Conservation (phyloP, 2,113 vertebrate species). For the Proterorhinus semilunaris region DNA sequence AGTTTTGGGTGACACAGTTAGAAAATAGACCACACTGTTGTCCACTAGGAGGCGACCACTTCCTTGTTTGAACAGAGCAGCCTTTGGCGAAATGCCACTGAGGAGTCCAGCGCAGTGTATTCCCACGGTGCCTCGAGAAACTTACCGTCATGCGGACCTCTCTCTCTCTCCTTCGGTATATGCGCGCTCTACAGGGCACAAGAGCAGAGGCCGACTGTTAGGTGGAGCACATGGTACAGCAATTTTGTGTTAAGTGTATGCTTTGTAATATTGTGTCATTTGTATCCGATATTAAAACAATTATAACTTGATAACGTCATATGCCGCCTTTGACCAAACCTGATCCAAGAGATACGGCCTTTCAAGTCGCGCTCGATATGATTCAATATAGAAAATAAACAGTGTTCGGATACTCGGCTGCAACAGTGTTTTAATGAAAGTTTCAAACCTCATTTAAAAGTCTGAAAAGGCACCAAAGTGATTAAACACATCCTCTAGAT, state of each 20-base stretch:
- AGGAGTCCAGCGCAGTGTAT: conserved; percentile 47
- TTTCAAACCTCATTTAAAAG: neutral
- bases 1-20: neutral
- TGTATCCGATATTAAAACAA: neutral
- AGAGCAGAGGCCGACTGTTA: conserved; percentile 27
- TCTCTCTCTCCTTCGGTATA: conserved; percentile 74
- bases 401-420: neutral
- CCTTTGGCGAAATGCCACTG: conserved; percentile 46
- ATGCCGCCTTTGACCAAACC: too few species aligned
- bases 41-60: conserved; percentile 60
- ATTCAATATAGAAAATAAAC: neutral
- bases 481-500: neutral
- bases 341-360: too few species aligned
- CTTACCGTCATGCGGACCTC: conserved; percentile 77
- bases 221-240: conserved; percentile 24
- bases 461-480: neutral
- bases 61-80: conserved; percentile 44
- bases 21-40: neutral
- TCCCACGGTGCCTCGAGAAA: conserved; percentile 61
- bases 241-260: conserved; percentile 20
- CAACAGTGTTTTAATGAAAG: neutral
- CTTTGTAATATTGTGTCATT: conserved; percentile 38
- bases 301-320: too few species aligned
- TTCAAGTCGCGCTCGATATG: too few species aligned
- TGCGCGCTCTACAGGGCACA: conserved; percentile 71